phyloP scores from a whole-genome alignment of 2,797 vertebrate genomes.

The Sebastes oblongus region DNA sequence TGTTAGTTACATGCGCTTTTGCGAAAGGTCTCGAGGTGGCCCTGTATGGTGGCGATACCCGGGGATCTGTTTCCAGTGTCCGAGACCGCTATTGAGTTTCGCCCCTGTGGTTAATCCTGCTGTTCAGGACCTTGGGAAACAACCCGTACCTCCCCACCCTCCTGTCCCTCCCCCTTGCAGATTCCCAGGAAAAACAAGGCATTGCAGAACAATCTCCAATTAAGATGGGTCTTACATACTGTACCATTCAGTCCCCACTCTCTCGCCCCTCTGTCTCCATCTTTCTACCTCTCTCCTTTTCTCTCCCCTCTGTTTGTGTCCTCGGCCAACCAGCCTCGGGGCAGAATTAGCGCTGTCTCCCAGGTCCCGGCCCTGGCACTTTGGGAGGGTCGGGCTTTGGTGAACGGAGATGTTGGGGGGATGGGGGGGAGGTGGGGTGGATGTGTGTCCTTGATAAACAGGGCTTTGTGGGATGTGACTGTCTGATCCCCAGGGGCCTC shows the following conservation, averaged over 20 bases:
- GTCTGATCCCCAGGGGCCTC: constrained; percentile 78
- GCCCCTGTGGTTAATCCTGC: constrained; percentile 79
- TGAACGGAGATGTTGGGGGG: constrained; percentile 44
- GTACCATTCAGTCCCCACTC: constrained; percentile 72
- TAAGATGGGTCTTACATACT: constrained; percentile 81
- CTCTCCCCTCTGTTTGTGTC: constrained; percentile 68
- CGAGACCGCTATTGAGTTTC: constrained; percentile 78
- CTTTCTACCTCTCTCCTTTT: constrained; percentile 38
- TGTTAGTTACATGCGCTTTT: constrained; percentile 75
- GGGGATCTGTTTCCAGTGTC: constrained; percentile 79
- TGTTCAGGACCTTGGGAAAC: constrained; percentile 86
- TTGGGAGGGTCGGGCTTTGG: constrained; percentile 61
- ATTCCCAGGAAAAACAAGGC: constrained; percentile 83
- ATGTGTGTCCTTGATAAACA: constrained; percentile 83
- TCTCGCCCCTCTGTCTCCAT: constrained; percentile 49
- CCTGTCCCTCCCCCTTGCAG: constrained; percentile 38
- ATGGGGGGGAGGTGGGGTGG: constrained; percentile 8
- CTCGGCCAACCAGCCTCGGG: constrained; percentile 73
- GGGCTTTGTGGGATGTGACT: constrained; percentile 82
- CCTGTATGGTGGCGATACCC: constrained; percentile 72
- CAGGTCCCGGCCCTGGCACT: constrained; percentile 80
- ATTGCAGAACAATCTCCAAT: constrained; percentile 82
- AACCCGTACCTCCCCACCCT: constrained; percentile 52
- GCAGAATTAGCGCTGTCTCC: constrained; percentile 81
- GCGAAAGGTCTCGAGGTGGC: constrained; percentile 74